Percentiles rank a stretch among this genome's conserved stretches.
phyloP scores from a whole-genome alignment of 2,888 invertebrate species.

The Corbicula japonica region DNA sequence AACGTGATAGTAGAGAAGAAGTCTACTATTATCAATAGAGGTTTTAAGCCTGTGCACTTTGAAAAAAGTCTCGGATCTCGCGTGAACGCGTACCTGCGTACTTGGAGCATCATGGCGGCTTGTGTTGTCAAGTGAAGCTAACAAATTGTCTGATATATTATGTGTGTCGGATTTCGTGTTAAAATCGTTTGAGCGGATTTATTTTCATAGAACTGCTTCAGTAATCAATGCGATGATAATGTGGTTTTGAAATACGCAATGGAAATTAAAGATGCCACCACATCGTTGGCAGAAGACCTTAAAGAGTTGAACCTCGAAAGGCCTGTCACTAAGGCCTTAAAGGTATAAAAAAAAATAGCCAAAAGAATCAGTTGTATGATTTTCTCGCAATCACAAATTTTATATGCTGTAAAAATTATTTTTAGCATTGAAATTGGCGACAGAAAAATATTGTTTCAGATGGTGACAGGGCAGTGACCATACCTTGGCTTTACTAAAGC shows the following conservation, averaged over 20 bases:
- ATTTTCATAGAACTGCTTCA: conserved; percentile 18
- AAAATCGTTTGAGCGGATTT: conserved; percentile 23
- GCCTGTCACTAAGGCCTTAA: conserved; percentile 74
- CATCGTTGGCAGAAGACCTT: conserved; percentile 78
- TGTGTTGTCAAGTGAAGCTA: conserved; percentile 82
- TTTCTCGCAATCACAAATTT: too few relatives aligned
- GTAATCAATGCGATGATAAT: conserved; percentile 40
- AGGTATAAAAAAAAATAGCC: conserved; percentile 63
- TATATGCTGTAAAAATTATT: too few relatives aligned
- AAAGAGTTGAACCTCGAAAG: conserved; percentile 75
- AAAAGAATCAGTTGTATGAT: too few relatives aligned
- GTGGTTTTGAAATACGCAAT: conserved; percentile 58
- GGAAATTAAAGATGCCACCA: conserved; percentile 73
- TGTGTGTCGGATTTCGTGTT: too few relatives aligned
- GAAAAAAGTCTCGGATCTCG: conserved; percentile 32
- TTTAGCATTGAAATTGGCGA: too few relatives aligned
- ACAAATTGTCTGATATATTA: too few relatives aligned
- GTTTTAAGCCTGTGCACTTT: too few relatives aligned
- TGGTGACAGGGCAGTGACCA: too few relatives aligned
- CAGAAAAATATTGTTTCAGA: too few relatives aligned
- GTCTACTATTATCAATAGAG: too few relatives aligned
- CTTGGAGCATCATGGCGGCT: conserved; percentile 75
- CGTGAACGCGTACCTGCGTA: conserved; percentile 63
- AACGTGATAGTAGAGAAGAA: too few relatives aligned
- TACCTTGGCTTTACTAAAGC: too few relatives aligned